Evolutionary conservation across 2,113 vertebrate genomes (phyloP), one percentile per base, ranked within the genome.

Genomic region (Odocoileus virginianus): DNA sequence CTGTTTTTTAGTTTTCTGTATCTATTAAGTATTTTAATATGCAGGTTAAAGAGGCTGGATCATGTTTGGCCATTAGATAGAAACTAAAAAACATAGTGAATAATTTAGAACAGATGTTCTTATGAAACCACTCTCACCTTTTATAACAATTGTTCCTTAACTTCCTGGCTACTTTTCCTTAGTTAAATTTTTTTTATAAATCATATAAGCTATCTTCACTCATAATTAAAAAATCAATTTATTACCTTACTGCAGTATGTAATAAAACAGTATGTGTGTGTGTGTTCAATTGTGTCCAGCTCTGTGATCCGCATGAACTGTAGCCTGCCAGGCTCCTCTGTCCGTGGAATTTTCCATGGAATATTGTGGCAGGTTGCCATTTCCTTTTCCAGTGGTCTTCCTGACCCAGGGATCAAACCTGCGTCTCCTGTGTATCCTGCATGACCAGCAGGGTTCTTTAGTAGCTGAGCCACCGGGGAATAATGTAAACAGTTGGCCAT

Each of bases 21-120:
- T 40, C 40, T 87, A 33, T 87, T 88, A 96, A 82, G 25, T 95
- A 67, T 91, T 96, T 96, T 95, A 96, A 83, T 86, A 92, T 97
- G 7, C 50, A 90, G 30, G 27, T 87, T 94, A 60, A 83, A 90
- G 86, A 95, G 55, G 2, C 81, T 57, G 71, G 23, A 19, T 89
- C 50, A 86, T 76, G 6, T 89, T 89, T 97, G 58, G 7, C 19
- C 10, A 55, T 86, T 54, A 71, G 30, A 55, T 10, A 71, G 78
- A 85, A 95, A 94, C 88, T 87, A 74, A 30, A 55, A 95, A 93
- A 52, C 87, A 21, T 33, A 93, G 50, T 52, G 74, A 91, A 74
- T 93, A 87, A 89, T 93, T 95, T 93, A 89, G 67, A 78, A 78
- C 33, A 74, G n/a, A 92, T 14, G 3, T 81, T 95, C 33, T 91